phyloP scores from a whole-genome alignment of 2,888 invertebrate species.

The Silvanus unidentatus region DNA sequence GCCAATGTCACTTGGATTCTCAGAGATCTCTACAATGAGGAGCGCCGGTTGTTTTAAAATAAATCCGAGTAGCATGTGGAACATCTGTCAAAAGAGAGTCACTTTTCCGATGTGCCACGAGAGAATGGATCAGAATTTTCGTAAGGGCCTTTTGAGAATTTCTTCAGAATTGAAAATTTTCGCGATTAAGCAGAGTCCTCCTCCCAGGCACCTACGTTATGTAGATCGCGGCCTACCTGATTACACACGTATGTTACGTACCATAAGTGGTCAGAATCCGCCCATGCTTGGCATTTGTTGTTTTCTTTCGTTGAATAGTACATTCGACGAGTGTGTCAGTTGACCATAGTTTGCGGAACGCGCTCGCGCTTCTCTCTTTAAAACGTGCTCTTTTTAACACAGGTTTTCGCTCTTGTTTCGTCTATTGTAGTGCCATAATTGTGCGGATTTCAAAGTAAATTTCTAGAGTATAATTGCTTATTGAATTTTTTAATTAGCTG shows the following conservation, averaged over 20 bases:
- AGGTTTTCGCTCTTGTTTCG: neutral
- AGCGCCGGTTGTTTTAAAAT: too few relatives aligned
- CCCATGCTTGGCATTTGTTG: constrained; percentile 27
- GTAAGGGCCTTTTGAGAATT: too few relatives aligned
- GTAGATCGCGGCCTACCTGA: constrained; percentile 28
- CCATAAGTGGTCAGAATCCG: constrained; percentile 33
- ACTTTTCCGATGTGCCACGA: too few relatives aligned
- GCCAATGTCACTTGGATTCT: too few relatives aligned
- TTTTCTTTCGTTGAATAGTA: constrained; percentile 12
- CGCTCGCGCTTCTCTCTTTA: neutral
- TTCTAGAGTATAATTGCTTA: neutral
- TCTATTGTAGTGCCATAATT: constrained; percentile 2
- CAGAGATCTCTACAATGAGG: too few relatives aligned
- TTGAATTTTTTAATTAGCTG: neutral
- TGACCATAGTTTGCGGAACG: constrained; percentile 30
- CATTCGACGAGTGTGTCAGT: constrained; percentile 31
- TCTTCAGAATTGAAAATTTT: neutral
- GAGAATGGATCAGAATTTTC: too few relatives aligned
- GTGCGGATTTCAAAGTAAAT: too few relatives aligned
- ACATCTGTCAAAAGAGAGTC: too few relatives aligned
- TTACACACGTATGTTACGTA: constrained; percentile 21
- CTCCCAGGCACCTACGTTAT: constrained; percentile 12
- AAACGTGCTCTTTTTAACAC: neutral
- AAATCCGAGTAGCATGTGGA: too few relatives aligned
- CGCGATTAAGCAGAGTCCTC: neutral